These are phyloP conservation scores for Zelostemma sp. DNA, from an alignment of 1,140 invertebrate species.

Conservation along the genomic window DNA sequence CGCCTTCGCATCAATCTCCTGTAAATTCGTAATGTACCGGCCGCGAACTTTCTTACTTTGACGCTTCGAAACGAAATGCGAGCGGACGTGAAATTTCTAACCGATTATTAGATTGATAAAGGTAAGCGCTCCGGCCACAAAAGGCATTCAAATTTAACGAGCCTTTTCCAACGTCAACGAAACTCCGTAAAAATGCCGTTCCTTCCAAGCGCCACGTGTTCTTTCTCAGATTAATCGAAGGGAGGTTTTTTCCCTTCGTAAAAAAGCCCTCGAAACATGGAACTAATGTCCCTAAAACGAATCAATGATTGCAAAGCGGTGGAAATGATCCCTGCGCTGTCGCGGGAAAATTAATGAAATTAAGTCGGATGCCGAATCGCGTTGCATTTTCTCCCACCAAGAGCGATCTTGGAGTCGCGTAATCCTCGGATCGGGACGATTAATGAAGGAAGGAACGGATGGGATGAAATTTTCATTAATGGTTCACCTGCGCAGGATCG, in stretches of 20 bases:
- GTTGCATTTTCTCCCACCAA: conserved; percentile 27
- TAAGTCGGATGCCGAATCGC: conserved; percentile 22
- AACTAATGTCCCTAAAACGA: neutral
- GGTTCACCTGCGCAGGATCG: conserved; percentile 54
- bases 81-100: conserved; percentile 3
- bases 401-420: too few relatives aligned
- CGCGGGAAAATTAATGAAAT: neutral
- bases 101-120: neutral
- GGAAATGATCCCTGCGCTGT: neutral
- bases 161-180: too few relatives aligned
- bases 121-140: too few relatives aligned
- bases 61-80: neutral
- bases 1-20: conserved; percentile 1
- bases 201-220: conserved; percentile 24
- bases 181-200: too few relatives aligned
- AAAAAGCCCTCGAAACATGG: neutral
- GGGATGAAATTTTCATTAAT: conserved; percentile 35
- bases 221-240: conserved; percentile 23
- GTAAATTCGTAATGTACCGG: neutral
- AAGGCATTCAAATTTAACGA: too few relatives aligned
- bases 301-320: neutral
- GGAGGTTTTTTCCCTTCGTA: conserved; percentile 8
- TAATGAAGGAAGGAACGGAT: conserved; percentile 31
- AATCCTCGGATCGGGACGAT: conserved; percentile 28
- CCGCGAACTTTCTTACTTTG: neutral